phyloP scores from a whole-genome alignment of 1,140 invertebrate species.

The Anastrepha ludens region DNA sequence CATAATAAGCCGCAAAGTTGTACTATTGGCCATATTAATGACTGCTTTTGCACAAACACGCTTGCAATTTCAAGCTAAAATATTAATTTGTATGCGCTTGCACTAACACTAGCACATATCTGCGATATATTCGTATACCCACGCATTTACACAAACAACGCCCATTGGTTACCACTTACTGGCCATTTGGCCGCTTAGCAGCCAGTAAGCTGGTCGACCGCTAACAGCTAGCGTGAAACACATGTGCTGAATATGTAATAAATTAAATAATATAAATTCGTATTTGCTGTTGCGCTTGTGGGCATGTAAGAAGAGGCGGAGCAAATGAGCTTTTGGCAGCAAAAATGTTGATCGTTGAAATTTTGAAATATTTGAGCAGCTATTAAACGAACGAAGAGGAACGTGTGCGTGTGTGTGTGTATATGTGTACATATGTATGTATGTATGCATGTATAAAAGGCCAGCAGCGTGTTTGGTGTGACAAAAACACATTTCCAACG shows the following conservation, averaged over 20 bases:
- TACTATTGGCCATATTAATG: conserved; percentile 49
- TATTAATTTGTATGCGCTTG: neutral
- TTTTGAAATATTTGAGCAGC: neutral
- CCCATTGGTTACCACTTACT: conserved; percentile 9
- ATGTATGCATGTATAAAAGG: neutral
- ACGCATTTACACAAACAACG: conserved; percentile 39
- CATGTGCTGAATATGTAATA: conserved; percentile 32
- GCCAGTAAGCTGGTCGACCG: conserved; percentile 37
- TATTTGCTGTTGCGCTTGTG: neutral
- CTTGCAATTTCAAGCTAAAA: neutral
- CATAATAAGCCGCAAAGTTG: conserved; percentile 35
- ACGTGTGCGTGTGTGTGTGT: neutral
- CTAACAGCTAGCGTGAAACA: neutral
- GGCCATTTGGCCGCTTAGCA: neutral
- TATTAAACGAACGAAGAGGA: neutral
- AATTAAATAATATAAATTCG: conserved; percentile 36
- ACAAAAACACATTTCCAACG: neutral
- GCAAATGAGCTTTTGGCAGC: conserved; percentile 34
- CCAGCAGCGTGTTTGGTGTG: neutral
- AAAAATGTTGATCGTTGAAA: conserved; percentile 11
- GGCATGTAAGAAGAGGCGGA: conserved; percentile 15
- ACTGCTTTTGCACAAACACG: neutral
- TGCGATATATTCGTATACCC: neutral
- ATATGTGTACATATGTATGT: neutral
- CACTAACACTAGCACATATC: neutral